Conservation (phyloP, 2,888 invertebrate genomes). For the Spatulosminthurus flaviceps region DNA sequence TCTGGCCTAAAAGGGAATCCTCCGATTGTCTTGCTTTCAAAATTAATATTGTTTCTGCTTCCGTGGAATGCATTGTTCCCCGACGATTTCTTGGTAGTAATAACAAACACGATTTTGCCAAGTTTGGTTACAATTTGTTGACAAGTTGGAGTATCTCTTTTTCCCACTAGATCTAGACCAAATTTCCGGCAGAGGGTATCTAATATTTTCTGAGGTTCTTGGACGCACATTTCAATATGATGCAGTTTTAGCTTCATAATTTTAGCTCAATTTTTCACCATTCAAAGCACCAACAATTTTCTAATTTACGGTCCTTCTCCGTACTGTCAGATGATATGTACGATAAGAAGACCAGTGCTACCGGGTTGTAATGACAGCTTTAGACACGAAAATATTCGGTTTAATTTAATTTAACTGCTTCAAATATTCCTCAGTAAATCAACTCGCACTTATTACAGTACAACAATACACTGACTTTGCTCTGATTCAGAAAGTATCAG, state of each 20-base stretch:
- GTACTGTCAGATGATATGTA: too few species aligned
- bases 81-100: constrained; percentile 62
- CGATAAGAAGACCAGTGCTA: too few species aligned
- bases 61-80: constrained; percentile 9
- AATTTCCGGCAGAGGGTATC: constrained; percentile 64
- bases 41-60: background rate
- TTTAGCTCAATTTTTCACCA: too few species aligned
- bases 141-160: constrained; percentile 58
- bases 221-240: constrained; percentile 66
- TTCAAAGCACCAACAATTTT: too few species aligned
- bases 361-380: too few species aligned
- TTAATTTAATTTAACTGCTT: too few species aligned
- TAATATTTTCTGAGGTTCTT: constrained; percentile 63
- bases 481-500: too few species aligned
- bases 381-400: too few species aligned
- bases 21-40: background rate
- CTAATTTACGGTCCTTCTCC: too few species aligned
- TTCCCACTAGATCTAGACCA: constrained; percentile 62
- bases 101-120: constrained; percentile 64
- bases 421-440: too few species aligned
- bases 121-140: constrained; percentile 65
- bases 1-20: background rate
- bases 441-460: too few species aligned
- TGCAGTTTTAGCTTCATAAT: constrained; percentile 64
- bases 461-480: too few species aligned